Evolutionary conservation across 2,888 invertebrate genomes (phyloP), one percentile per base, ranked within the genome.

Genomic region (Tethea ocularis): DNA sequence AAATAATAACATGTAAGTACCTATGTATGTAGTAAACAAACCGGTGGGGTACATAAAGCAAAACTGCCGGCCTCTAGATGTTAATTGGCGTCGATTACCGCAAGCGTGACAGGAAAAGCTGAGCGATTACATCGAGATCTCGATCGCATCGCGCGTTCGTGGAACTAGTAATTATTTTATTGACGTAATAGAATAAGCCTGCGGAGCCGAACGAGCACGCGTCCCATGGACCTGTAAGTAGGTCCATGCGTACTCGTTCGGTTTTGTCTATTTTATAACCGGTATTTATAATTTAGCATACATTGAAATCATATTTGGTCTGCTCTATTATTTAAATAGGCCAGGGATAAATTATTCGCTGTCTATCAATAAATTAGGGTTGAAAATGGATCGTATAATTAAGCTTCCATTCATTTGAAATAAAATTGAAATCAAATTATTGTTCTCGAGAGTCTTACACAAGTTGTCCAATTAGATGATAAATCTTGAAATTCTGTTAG

Each of bases 61-160:
- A 8, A 46, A 46, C 46, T 20, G 20, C 63, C 57, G 62, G 67
- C 59, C 61, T 52, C 60, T 65, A 64, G 61, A 71, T 71, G 77
- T 73, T 78, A 84, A 84, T 82, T 78, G 78, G 67, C 58, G 62
- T 62, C 72, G 66, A 83, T 85, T 82, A 84, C 73, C 57, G 66
- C 61, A 74, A 81, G 80, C 86, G 83, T 83, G 89, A 88, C 88
- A 87, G 87, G 88, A 89, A 88, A 85, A 80, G 76, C 80, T 70
- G 69, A 57, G 60, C 72, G 85, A 87, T 87, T 83, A 78, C 72
- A 82, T 80, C 80, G 75, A 74, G 77, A 85, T 86, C 78, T 72
- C 74, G 78, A 83, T 83, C 80, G 70, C 73, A 75, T 77, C 77
- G 75, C 20, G 20, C 54, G 71, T 88, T 86, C 86, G 78, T 67